Percentiles rank a stretch among this genome's conserved stretches.
These are phyloP conservation scores for Hipposideros armiger DNA, from an alignment of 2,113 vertebrate genomes.

Conservation along the genomic window DNA sequence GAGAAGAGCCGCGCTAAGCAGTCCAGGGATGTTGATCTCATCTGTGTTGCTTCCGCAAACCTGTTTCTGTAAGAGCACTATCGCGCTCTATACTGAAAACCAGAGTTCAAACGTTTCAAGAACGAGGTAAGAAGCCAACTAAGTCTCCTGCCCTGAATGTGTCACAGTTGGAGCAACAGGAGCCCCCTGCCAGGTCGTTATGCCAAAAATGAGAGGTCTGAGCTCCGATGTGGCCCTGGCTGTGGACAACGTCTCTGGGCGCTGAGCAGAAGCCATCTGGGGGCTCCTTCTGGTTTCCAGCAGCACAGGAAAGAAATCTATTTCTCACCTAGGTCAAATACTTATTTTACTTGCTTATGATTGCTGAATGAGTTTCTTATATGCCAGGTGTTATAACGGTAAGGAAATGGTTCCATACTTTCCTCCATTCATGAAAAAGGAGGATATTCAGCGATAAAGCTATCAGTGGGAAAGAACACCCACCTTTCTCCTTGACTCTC, in stretches of 20 bases:
- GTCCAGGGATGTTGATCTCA: not conserved
- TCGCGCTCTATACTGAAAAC: not conserved
- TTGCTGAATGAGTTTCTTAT: not conserved
- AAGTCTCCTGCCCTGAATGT: not conserved
- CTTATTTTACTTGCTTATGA: conserved; percentile 2
- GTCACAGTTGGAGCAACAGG: not conserved
- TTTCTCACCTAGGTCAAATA: not conserved
- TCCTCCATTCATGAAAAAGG: conserved; percentile 5
- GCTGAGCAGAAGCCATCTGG: not conserved
- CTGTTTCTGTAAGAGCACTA: not conserved
- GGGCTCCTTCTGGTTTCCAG: conserved; percentile 1
- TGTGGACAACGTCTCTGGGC: not conserved
- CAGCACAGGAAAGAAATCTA: not conserved
- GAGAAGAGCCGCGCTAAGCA: not conserved
- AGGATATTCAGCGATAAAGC: not conserved
- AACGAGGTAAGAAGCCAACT: not conserved
- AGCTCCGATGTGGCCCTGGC: not conserved
- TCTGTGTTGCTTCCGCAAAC: not conserved
- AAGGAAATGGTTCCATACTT: not conserved
- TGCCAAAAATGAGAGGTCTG: not conserved
- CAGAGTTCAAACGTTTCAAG: not conserved
- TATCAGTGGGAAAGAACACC: not conserved
- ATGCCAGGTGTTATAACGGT: not conserved
- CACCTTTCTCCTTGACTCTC: not conserved
- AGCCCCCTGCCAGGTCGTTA: not conserved